These are phyloP conservation scores for Elegia similella DNA, from an alignment of 2,888 invertebrate genomes.

Conservation along the genomic window DNA sequence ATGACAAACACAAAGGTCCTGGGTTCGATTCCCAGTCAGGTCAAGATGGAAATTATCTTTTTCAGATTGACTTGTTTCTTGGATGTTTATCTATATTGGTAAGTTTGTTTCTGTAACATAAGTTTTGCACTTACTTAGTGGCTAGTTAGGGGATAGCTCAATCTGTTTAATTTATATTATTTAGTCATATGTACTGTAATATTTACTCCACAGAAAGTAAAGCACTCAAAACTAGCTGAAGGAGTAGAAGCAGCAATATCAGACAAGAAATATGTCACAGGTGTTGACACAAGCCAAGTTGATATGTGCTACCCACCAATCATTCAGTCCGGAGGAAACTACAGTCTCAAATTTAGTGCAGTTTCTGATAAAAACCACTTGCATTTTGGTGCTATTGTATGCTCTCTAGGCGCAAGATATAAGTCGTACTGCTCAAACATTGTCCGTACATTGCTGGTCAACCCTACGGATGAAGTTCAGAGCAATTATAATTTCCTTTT, in stretches of 20 bases:
- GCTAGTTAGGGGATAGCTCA: no score
- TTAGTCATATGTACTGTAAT: constrained; percentile 2
- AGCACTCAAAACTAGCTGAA: constrained; percentile 96
- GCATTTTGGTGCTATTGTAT: constrained; percentile 98
- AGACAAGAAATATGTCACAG: constrained; percentile 97
- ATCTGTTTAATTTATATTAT: no score
- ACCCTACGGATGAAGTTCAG: constrained; percentile 90
- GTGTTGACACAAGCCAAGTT: constrained; percentile 92
- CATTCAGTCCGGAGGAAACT: constrained; percentile 99
- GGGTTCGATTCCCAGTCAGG: no score
- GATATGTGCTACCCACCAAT: constrained; percentile 99
- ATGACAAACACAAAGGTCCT: no score
- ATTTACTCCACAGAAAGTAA: constrained; percentile 88
- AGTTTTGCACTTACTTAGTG: no score
- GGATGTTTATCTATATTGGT: no score
- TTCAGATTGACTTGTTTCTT: no score
- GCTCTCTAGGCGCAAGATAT: constrained; percentile 96
- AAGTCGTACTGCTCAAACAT: constrained; percentile 99
- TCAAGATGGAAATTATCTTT: no score
- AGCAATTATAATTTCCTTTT: constrained; percentile 96
- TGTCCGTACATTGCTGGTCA: constrained; percentile 96
- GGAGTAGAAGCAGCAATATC: constrained; percentile 95
- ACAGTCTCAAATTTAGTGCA: constrained; percentile 97
- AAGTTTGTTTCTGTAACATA: no score
- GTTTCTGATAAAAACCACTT: constrained; percentile 95